These are phyloP conservation scores for Idaea straminata DNA, from an alignment of 2,888 invertebrate genomes.

Conservation along the genomic window DNA sequence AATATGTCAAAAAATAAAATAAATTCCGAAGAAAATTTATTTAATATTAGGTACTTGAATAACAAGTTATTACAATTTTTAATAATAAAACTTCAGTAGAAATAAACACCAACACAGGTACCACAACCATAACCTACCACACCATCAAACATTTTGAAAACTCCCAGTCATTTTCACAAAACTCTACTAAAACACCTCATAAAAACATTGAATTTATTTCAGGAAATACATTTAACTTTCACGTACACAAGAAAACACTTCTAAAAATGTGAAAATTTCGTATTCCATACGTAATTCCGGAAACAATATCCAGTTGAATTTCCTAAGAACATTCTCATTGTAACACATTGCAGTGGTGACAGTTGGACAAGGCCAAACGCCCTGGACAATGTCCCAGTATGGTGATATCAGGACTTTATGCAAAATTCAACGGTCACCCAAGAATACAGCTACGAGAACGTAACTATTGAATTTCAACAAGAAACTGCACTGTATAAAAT, in stretches of 20 bases:
- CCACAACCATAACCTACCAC: neutral
- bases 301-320: neutral
- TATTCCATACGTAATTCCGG: neutral
- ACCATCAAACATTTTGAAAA: neutral
- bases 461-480: conserved; percentile 2
- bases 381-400: conserved; percentile 1
- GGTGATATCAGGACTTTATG: neutral
- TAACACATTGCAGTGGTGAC: neutral
- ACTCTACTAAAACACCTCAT: neutral
- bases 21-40: too few species aligned
- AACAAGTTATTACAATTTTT: too few species aligned
- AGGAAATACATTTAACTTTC: neutral
- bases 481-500: neutral
- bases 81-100: too few species aligned
- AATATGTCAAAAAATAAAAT: too few species aligned
- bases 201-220: neutral
- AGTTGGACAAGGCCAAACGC: neutral
- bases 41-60: too few species aligned
- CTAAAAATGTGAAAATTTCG: neutral
- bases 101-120: too few species aligned
- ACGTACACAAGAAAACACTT: neutral
- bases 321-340: neutral
- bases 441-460: neutral
- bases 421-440: conserved; percentile 1
- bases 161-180: neutral